Evolutionary conservation across 92 coral and sea anemone species (phyloP).

Genomic region (Porites lobata): DNA sequence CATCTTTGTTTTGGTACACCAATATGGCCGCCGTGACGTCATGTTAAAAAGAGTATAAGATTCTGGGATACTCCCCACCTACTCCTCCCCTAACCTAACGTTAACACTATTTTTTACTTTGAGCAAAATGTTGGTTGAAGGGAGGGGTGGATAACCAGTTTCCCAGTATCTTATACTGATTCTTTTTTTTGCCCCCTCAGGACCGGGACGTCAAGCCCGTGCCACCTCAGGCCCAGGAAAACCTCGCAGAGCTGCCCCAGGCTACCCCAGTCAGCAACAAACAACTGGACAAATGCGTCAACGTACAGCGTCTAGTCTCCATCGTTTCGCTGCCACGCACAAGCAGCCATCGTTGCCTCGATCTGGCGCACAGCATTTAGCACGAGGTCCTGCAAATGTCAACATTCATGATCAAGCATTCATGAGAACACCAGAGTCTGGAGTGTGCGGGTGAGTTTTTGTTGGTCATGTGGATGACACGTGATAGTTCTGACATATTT

Average conservation of each 20-base stretch:
- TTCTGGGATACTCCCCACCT: too few species aligned
- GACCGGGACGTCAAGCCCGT: constrained; percentile 86
- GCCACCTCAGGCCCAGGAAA: constrained; percentile 60
- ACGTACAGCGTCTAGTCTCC: constrained; percentile 81
- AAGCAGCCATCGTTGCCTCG: constrained; percentile 90
- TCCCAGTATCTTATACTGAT: too few species aligned
- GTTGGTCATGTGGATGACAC: too few species aligned
- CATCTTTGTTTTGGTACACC: too few species aligned
- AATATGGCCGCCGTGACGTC: too few species aligned
- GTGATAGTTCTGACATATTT: too few species aligned
- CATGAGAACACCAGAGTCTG: constrained; percentile 98
- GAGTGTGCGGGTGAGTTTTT: constrained; percentile 95
- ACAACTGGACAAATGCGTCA: constrained; percentile 52
- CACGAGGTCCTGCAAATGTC: constrained; percentile 79
- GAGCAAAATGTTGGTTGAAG: too few species aligned
- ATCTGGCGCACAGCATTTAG: constrained; percentile 94
- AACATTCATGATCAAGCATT: constrained; percentile 82
- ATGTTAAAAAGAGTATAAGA: too few species aligned
- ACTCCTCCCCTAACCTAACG: too few species aligned
- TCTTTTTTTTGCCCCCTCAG: constrained; percentile 42
- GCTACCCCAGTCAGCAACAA: constrained; percentile 68
- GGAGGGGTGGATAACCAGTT: too few species aligned
- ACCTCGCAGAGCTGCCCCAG: constrained; percentile 87
- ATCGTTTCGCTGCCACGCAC: constrained; percentile 74
- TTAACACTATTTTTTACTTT: too few species aligned